Base-by-base conservation (phyloP, 2,113 vertebrate genomes). In the Sminthopsis crassicaudata region DNA sequence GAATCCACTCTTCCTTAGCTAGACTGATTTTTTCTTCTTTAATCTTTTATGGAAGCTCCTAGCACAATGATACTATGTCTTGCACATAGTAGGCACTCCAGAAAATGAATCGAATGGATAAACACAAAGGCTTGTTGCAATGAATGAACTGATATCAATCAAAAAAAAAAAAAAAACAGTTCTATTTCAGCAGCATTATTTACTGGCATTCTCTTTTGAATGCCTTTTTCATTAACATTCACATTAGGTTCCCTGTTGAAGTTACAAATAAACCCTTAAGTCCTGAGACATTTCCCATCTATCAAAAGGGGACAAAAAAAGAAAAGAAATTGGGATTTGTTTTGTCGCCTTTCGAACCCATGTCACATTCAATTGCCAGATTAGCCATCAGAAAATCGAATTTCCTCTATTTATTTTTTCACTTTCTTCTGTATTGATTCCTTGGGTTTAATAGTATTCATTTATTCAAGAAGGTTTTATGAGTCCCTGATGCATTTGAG, bases 181-280 rank as follows among this genome's bases (percentile, higher is more conserved):
- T 76, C 60, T 16, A n/a, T 76, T 76, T 76, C 60, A 76, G 60
- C 14, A 76, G 30, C 60, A 76, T 76, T 76, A n/a, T 76, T n/a
- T 76, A n/a, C 36, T 76, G 60, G 60, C 14, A n/a, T 76, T 76
- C 30, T 67, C 60, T 92, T 89, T 89, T 67, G 23, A 23, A 91
- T 30, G 67, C 16, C 23, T 36, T 92, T 96, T 96, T 95, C 53
- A 93, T 92, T 94, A 97, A 88, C 60, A 89, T 94, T 84, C 36
- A 96, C 52, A 42, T 42, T 90, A 90, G 1, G 53, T 92, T 94
- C 89, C 8, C 52, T 92, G 36, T 27, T 19, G 53, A 42, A 11
- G 48, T 94, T 97, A 95, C 54, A 95, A 95, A 97, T 93, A 67
- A 96, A 51, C 67, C 96, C 93, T 90, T 46, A 60, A 7, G 67